Percentiles rank a stretch among this genome's conserved stretches.
phyloP scores from a whole-genome alignment of 2,797 vertebrate species.

The Cirrhinus molitorella region DNA sequence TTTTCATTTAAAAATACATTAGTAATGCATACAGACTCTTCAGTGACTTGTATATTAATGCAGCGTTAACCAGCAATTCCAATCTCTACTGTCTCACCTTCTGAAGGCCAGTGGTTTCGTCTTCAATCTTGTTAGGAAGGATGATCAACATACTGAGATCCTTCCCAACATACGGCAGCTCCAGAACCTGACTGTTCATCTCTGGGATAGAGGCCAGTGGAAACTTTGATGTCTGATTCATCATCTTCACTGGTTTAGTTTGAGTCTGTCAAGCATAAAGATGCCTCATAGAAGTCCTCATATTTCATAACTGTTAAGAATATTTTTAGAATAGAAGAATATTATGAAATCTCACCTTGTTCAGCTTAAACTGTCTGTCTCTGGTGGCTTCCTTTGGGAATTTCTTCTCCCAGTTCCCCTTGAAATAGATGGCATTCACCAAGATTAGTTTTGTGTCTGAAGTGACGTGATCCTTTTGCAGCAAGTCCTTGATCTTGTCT shows the following conservation, averaged over 20 bases:
- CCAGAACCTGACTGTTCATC: constrained; percentile 79
- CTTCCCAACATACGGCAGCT: constrained; percentile 81
- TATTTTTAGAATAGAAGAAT: too few species aligned
- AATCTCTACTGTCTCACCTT: constrained; percentile 66
- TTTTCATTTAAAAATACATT: background rate
- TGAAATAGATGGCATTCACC: constrained; percentile 81
- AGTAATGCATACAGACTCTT: background rate
- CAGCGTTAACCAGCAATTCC: background rate
- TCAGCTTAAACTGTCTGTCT: constrained; percentile 70
- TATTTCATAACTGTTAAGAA: constrained; percentile 42
- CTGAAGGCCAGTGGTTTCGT: constrained; percentile 82
- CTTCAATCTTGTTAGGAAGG: constrained; percentile 80
- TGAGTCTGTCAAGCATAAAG: constrained; percentile 69
- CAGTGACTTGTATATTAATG: background rate
- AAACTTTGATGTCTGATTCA: constrained; percentile 78
- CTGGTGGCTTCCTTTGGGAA: constrained; percentile 60
- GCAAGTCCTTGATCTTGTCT: constrained; percentile 78
- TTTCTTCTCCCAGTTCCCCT: constrained; percentile 73
- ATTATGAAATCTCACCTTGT: too few species aligned
- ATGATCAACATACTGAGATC: constrained; percentile 89
- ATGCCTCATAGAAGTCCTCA: background rate
- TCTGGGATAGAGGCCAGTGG: constrained; percentile 78
- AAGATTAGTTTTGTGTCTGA: constrained; percentile 70
- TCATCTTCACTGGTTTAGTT: constrained; percentile 87
- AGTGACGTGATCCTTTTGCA: constrained; percentile 45